These are phyloP conservation scores for Acholoe squamosa DNA, from an alignment of 2,888 invertebrate genomes.

Conservation along the genomic window DNA sequence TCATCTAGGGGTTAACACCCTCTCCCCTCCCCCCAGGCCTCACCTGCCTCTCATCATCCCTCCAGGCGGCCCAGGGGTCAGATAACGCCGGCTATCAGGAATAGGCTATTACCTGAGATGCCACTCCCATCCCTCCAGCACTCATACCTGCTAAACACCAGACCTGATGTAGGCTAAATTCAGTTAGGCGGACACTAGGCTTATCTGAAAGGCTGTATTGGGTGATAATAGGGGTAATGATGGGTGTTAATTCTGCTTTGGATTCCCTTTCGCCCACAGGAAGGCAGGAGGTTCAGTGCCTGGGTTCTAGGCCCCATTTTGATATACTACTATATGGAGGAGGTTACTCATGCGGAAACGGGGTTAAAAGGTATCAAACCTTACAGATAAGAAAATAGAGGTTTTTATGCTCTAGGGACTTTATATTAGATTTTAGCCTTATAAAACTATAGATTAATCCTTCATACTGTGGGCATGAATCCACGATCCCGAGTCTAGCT, in stretches of 20 bases:
- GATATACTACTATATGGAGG: not conserved
- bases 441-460: too few relatives aligned
- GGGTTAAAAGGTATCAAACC: not conserved
- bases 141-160: not conserved
- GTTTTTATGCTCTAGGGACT: too few relatives aligned
- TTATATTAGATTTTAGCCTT: too few relatives aligned
- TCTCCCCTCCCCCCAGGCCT: not conserved
- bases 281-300: not conserved
- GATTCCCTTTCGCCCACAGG: not conserved
- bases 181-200: not conserved
- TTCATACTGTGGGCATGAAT: too few relatives aligned
- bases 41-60: conserved; percentile 22
- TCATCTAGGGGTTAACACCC: not conserved
- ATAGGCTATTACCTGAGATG: not conserved
- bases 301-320: not conserved
- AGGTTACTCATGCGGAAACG: not conserved
- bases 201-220: not conserved
- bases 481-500: too few relatives aligned
- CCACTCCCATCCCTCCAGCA: not conserved
- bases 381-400: too few relatives aligned
- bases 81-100: not conserved
- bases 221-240: not conserved
- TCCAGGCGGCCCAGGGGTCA: not conserved
- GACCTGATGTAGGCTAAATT: not conserved
- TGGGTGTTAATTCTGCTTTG: not conserved